phyloP scores from a whole-genome alignment of 2,797 vertebrate genomes.

The Nannoperca australis region DNA sequence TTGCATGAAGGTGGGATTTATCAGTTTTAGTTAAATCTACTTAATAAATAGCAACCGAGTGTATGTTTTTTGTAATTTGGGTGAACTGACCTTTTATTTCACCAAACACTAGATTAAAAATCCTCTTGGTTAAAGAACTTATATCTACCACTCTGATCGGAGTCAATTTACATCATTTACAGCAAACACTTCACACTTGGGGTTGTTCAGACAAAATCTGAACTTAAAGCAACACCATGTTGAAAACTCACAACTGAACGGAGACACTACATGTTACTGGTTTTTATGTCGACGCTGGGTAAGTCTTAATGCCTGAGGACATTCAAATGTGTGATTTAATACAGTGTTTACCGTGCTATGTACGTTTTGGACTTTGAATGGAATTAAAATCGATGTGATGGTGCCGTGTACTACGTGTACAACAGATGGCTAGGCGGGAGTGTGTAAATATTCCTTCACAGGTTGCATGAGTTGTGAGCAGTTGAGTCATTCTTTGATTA shows the following conservation, averaged over 20 bases:
- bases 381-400: not conserved
- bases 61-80: not conserved
- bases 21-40: too few relatives aligned
- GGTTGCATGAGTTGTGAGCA: not conserved
- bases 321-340: constrained; percentile 9
- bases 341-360: not conserved
- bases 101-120: not conserved
- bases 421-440: not conserved
- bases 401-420: not conserved
- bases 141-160: not conserved
- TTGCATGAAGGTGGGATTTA: too few relatives aligned
- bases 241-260: not conserved
- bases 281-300: not conserved
- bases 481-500: not conserved
- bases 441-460: not conserved
- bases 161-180: not conserved
- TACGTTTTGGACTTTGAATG: constrained; percentile 7
- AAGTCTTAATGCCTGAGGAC: constrained; percentile 53
- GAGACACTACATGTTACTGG: not conserved
- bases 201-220: too few relatives aligned
- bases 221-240: not conserved
- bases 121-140: not conserved
- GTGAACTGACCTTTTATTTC: not conserved
- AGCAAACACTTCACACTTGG: not conserved
- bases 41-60: too few relatives aligned